Evolutionary conservation across 1,140 invertebrate species (phyloP), one percentile per base, ranked within the genome.

Genomic region (Drosophila simulans): DNA sequence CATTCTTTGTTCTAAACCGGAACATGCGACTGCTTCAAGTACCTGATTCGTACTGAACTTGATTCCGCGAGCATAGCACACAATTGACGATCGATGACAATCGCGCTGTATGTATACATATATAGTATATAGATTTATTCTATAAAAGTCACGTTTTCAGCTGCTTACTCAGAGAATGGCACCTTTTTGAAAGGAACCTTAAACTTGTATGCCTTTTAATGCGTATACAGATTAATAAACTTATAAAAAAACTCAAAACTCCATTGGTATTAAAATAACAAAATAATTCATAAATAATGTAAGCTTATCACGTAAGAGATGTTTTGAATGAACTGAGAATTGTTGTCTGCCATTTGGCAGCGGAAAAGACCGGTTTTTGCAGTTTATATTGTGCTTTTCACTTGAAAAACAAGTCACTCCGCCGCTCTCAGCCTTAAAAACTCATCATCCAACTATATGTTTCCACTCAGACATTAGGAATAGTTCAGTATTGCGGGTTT

Each of bases 41-140:
- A 56, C 42, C 45, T 35, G 10, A 69, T 51, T 37, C 13, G 7
- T 60, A 85, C 82, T 85, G 64, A 85, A 70, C 57, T 60, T 25
- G 15, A 22, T 20, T 62, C 34, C 20, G 34, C 4, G 25, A 73
- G 66, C 40, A 27, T 27, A 48, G 46, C 13, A 1, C 13, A n/a
- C 46, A 13, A 48, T 53, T n/a, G 34, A 20, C 40, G 20, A 39
- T 11, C 43, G 34, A 27, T 45, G 13, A 15, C 31, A 34, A 42
- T 63, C 45, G 10, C 46, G 27, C 43, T 40, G 31, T 31, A 3
- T 39, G 3, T 37, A 13, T 13, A 39, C 4, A 39, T 40, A n/a
- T 60, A 20, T 37, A 22, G 20, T 22, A 34, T 62, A 31, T 27
- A 39, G 22, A 1, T 8, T 40, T 55, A 22, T 39, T n/a, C 5